Percentiles rank a stretch among this genome's conserved stretches.
phyloP scores from a whole-genome alignment of 2,797 vertebrate genomes.

The Manis crassicaudata region DNA sequence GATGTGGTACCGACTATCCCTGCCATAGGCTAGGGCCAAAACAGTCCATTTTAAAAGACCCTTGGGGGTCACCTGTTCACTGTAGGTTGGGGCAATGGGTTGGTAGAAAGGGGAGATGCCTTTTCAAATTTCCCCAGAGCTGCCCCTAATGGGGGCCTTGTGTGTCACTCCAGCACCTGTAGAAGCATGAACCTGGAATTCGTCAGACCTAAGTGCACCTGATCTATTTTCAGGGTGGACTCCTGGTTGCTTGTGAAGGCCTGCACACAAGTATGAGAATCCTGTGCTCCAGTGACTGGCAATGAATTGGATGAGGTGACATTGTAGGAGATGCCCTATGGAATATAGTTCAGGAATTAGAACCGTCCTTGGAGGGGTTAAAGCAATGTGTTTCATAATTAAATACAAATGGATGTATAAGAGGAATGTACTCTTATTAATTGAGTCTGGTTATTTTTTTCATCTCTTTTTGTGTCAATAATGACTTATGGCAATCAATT shows the following conservation, averaged over 20 bases:
- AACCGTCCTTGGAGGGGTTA: neutral
- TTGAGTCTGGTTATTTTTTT: neutral
- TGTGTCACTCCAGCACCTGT: neutral
- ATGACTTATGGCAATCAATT: neutral
- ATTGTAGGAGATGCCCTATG: neutral
- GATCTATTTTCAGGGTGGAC: neutral
- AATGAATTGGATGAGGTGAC: neutral
- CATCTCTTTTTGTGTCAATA: neutral
- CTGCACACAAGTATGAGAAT: neutral
- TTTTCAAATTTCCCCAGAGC: neutral
- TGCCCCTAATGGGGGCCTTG: neutral
- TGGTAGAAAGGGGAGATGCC: neutral
- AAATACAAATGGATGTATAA: neutral
- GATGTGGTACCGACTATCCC: too few species aligned
- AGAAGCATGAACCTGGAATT: neutral
- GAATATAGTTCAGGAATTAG: neutral
- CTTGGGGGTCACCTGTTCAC: neutral
- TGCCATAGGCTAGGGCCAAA: accelerated
- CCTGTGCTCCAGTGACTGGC: neutral
- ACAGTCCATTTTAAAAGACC: neutral
- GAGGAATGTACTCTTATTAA: neutral
- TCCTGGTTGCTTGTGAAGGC: neutral
- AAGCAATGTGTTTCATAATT: constrained; percentile 22
- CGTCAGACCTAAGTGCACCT: neutral
- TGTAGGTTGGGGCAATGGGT: neutral